Percentiles rank a stretch among this genome's conserved stretches.
Evolutionary conservation across 1,140 invertebrate genomes (phyloP).

Genomic region (Harlomillsia oculata): DNA sequence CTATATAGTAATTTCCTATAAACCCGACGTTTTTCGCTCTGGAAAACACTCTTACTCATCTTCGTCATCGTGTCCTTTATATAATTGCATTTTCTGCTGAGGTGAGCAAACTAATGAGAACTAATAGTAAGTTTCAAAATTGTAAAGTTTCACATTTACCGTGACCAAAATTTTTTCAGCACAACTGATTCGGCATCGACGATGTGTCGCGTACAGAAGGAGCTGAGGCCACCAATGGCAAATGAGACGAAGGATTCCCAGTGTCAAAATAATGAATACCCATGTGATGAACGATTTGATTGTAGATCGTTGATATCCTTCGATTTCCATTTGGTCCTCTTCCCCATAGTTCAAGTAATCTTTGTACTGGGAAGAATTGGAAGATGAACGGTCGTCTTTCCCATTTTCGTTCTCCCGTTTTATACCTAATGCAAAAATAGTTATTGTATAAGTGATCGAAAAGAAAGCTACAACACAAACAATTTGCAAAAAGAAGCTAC

Average conservation of each 20-base stretch:
- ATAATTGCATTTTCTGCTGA: neutral
- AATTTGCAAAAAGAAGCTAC: too few species aligned
- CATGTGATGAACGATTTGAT: conserved; percentile 49
- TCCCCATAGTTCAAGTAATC: conserved; percentile 53
- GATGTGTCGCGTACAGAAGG: conserved; percentile 62
- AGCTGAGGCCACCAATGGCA: conserved; percentile 80
- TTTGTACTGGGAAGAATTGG: conserved; percentile 9
- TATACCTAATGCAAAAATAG: too few species aligned
- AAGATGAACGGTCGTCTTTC: too few species aligned
- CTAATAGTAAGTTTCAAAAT: too few species aligned
- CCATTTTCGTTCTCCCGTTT: too few species aligned
- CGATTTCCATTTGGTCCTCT: conserved; percentile 62
- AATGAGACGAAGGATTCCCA: conserved; percentile 63
- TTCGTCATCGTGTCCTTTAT: neutral
- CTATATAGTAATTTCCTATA: too few species aligned
- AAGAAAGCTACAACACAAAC: too few species aligned
- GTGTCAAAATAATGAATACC: conserved; percentile 53
- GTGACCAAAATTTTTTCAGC: conserved; percentile 68
- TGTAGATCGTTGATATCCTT: conserved; percentile 51
- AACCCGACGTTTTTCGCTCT: too few species aligned
- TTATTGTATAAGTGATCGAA: too few species aligned
- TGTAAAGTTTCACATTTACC: conserved; percentile 46
- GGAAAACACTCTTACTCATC: too few species aligned
- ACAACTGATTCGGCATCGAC: conserved; percentile 54
- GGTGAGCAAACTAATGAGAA: too few species aligned